These are phyloP conservation scores for Flexamia atlantica DNA, from an alignment of 2,888 invertebrate species.

Conservation along the genomic window DNA sequence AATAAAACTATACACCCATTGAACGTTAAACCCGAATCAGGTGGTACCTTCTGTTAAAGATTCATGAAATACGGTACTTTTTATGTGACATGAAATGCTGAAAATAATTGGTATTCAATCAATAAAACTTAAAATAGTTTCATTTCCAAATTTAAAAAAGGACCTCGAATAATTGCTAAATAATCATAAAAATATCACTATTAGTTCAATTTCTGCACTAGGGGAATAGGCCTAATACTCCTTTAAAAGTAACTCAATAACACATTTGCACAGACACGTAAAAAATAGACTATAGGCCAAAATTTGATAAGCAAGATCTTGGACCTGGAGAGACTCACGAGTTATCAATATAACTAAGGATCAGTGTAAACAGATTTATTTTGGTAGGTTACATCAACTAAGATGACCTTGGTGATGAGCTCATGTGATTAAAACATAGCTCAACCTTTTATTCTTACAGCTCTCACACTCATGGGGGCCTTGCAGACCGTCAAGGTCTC, in stretches of 20 bases:
- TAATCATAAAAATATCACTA: too few species aligned
- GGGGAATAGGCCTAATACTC: too few species aligned
- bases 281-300: not conserved
- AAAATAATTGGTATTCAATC: too few species aligned
- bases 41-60: too few species aligned
- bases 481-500: constrained; percentile 24
- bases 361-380: constrained; percentile 52
- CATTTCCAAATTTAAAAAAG: too few species aligned
- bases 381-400: constrained; percentile 48
- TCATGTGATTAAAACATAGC: constrained; percentile 46
- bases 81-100: too few species aligned
- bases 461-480: constrained; percentile 47
- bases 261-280: not conserved
- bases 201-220: too few species aligned
- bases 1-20: too few species aligned
- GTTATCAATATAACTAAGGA: not conserved
- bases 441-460: constrained; percentile 36
- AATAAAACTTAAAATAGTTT: too few species aligned
- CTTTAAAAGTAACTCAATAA: not conserved
- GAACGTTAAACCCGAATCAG: too few species aligned
- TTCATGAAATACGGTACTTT: too few species aligned
- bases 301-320: constrained; percentile 1
- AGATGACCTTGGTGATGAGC: constrained; percentile 53
- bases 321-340: not conserved
- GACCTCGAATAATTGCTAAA: too few species aligned